These are phyloP conservation scores for Nyleta sp. DNA, from an alignment of 2,888 invertebrate genomes.

Conservation along the genomic window DNA sequence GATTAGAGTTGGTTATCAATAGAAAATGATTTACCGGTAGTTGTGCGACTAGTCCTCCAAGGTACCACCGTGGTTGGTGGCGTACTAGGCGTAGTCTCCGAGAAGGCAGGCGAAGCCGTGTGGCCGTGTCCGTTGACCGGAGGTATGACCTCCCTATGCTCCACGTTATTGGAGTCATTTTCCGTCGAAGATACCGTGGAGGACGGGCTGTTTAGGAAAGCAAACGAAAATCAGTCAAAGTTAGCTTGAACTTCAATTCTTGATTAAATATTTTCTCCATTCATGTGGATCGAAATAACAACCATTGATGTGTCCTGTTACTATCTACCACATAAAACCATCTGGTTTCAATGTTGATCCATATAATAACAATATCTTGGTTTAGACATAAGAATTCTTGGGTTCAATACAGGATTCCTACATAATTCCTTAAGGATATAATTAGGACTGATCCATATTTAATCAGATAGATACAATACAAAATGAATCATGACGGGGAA, in stretches of 20 bases:
- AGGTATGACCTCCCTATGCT: constrained; percentile 70
- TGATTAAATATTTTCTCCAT: too few species aligned
- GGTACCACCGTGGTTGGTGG: constrained; percentile 75
- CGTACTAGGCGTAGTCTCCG: constrained; percentile 74
- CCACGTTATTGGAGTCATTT: constrained; percentile 67
- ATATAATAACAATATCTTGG: too few species aligned
- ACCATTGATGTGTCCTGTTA: too few species aligned
- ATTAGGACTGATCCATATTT: too few species aligned
- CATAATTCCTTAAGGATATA: too few species aligned
- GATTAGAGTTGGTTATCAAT: too few species aligned
- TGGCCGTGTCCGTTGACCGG: constrained; percentile 72
- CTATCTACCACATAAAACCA: too few species aligned
- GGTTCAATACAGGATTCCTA: too few species aligned
- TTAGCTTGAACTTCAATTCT: not conserved
- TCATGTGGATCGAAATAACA: too few species aligned
- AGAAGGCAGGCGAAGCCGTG: constrained; percentile 72
- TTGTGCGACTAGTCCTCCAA: constrained; percentile 79
- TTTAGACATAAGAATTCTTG: too few species aligned
- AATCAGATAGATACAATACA: too few species aligned
- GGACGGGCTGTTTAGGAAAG: constrained; percentile 71
- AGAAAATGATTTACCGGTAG: constrained; percentile 73
- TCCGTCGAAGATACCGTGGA: constrained; percentile 73
- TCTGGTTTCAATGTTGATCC: too few species aligned
- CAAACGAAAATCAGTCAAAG: not conserved
- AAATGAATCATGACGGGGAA: not conserved